Base-by-base conservation (phyloP, 2,797 vertebrate species). In the Intellagama lesueurii region DNA sequence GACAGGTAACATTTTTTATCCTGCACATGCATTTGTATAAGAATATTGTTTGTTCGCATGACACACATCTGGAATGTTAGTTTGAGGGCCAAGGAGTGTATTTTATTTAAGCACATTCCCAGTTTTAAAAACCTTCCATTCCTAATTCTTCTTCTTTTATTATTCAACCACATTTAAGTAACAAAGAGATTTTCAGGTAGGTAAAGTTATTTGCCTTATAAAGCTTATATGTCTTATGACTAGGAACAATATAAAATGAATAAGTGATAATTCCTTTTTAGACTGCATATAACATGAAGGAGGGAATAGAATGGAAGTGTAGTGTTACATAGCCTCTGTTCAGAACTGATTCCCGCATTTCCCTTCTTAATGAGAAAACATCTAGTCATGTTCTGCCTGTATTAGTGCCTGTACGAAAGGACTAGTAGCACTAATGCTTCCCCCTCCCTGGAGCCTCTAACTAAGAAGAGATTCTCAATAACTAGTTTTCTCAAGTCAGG, bases 1-100 rank as follows among this genome's bases (percentile, higher is more conserved):
- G 87, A 94, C 88, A 94, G 93, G 89, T 93, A 91, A 93, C 86
- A 90, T 95, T 93, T 92, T 90, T 95, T 90, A 92, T 91, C 90
- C 60, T 75, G 83, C 91, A 78, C 78, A 93, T 94, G 94, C 91
- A 92, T 92, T 90, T 92, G 91, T 89, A 88, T 91, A 95, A 75
- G 28, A 94, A 91, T 89, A 93, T 85, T 94, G 87, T 93, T 95
- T 95, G 88, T 95, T 87, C 85, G 87, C 89, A 93, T 91, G 82
- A 64, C 85, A 95, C 89, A 90, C 85, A 92, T 60, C 95, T 93
- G 92, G 88, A 91, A 92, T 96, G 89, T 91, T 92, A 94, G 28
- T 87, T 91, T 91, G 72, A 89, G 93, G 89, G 81, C 92, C 69
- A 92, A 77, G 91, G n/a, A 85, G 85, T 70, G 14, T 86, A 79